Percentiles rank a stretch among this genome's conserved stretches.
Evolutionary conservation across 37 sponge, comb jelly and placozoan genomes (phyloP).

Genomic region (Ianthella basta): DNA sequence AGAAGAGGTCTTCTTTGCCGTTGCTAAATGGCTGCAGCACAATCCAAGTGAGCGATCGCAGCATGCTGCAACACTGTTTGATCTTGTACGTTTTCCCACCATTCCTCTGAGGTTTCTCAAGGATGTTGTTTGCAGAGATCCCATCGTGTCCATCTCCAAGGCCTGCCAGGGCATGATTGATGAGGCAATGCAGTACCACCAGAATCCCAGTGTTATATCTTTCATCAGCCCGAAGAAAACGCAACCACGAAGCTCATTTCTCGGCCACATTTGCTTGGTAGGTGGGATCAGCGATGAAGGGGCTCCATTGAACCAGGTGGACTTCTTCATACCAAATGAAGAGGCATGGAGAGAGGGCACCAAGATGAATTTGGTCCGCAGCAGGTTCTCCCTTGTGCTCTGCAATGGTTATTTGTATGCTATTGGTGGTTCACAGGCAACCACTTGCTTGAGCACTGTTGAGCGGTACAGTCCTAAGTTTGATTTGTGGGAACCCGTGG

Average conservation of each 20-base stretch:
- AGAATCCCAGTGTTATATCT: conserved; percentile 63
- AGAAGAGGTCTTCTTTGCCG: conserved; percentile 79
- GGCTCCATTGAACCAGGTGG: conserved; percentile 48
- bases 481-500: conserved; percentile 62
- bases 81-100: conserved; percentile 80
- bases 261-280: conserved; percentile 69
- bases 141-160: conserved; percentile 17
- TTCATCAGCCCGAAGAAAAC: conserved; percentile 67
- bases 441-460: conserved; percentile 39
- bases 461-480: conserved; percentile 71
- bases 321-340: conserved; percentile 72
- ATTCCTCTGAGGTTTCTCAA: conserved; percentile 47
- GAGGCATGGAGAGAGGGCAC: conserved; percentile 70
- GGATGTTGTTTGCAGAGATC: conserved; percentile 32
- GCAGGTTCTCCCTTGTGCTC: conserved; percentile 51
- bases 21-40: conserved; percentile 75
- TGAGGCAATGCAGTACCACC: conserved; percentile 69
- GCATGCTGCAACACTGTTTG: conserved; percentile 51
- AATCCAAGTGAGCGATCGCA: conserved; percentile 28
- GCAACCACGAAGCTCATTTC: conserved; percentile 69
- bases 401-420: conserved; percentile 75
- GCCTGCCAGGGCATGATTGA: conserved; percentile 51
- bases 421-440: conserved; percentile 68
- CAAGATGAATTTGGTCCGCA: conserved; percentile 64
- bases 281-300: conserved; percentile 76